Conservation (phyloP, 2,797 vertebrate species). For the Pangasius larnaudii region DNA sequence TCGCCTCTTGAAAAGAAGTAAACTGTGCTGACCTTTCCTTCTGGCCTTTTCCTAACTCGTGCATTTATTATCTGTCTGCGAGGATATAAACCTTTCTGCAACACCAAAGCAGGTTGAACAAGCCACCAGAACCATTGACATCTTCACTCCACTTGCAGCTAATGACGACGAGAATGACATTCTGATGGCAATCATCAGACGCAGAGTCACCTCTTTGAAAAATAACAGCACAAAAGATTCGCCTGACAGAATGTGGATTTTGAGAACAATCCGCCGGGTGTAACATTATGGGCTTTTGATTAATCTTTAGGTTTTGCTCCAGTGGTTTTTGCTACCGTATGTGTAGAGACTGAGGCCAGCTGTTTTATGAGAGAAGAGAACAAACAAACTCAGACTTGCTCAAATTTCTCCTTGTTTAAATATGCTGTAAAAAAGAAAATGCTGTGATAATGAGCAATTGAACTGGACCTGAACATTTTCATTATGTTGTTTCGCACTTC, state of each 20-base stretch:
- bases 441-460: neutral
- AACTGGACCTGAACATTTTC: neutral
- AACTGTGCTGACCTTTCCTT: conserved; percentile 55
- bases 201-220: neutral
- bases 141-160: conserved; percentile 31
- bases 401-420: neutral
- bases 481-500: neutral
- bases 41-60: conserved; percentile 50
- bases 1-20: conserved; percentile 53
- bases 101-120: conserved; percentile 25
- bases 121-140: neutral
- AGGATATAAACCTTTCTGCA: conserved; percentile 27
- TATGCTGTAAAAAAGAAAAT: neutral
- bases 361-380: neutral
- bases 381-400: neutral
- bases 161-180: conserved; percentile 37
- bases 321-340: neutral
- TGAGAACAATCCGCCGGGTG: neutral
- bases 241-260: neutral
- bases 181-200: neutral
- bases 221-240: neutral
- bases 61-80: conserved; percentile 30
- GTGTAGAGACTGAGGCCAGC: neutral
- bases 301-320: conserved; percentile 17
- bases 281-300: conserved; percentile 6